Evolutionary conservation across 2,888 invertebrate species (phyloP), one percentile per base, ranked within the genome.

Genomic region (Rapana venosa): DNA sequence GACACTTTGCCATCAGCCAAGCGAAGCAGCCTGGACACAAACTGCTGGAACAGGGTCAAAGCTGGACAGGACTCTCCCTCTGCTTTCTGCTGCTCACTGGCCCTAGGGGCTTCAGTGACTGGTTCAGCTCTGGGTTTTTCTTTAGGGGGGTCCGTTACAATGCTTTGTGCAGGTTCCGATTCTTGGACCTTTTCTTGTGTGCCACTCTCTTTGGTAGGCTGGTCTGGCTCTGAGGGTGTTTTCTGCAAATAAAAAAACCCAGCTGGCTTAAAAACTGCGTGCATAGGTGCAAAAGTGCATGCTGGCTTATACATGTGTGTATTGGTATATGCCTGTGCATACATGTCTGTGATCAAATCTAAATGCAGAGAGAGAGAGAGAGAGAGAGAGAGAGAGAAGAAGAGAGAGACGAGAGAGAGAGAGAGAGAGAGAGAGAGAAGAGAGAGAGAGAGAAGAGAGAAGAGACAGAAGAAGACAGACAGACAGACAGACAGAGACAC

Each of bases 1-100:
- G 32, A 56, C 66, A 90, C 90, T 74, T 87, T 88, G 61, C n/a
- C 83, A 20, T 58, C 56, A 17, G 88, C 32, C 22, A 90, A 79
- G 26, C 58, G 77, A 70, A 91, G 88, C 30, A 91, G 83, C 47
- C 86, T 88, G 11, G 90, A 85, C 26, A 91, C 91, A 88, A 86
- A 90, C 81, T 91, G 91, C 56, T 88, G 90, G 79, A 91, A 91
- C n/a, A 90, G 83, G 17, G 79, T 56, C 32, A 86, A 77, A 17
- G 91, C 90, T 87, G 90, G 90, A 83, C 90, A 90, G 30, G 90
- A 77, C 11, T n/a, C 56, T 30, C 30, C 47, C 30, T 87, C 87
- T 15, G 32, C 1, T 17, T 15, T 32, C 36, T 81, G 35, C 30
- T 88, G 77, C 17, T 81, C 22, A 61, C 26, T 87, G 66, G 36